phyloP scores from a whole-genome alignment of 1,140 invertebrate genomes.

The Nephila pilipes region DNA sequence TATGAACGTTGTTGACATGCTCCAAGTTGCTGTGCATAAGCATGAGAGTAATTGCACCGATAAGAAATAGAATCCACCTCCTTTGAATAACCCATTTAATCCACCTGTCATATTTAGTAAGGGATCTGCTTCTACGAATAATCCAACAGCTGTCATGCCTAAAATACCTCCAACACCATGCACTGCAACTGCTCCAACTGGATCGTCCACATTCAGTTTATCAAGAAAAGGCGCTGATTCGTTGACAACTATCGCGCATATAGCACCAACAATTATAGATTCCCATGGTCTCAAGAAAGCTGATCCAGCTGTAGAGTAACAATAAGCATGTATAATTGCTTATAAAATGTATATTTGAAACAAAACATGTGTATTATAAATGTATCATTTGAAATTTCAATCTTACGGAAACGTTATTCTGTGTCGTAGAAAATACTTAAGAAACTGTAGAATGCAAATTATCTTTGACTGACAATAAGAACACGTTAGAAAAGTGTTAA shows the following conservation, averaged over 20 bases:
- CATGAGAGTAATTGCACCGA: conserved; percentile 89
- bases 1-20: conserved; percentile 85
- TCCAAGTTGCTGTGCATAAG: conserved; percentile 88
- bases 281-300: conserved; percentile 93
- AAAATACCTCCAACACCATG: conserved; percentile 85
- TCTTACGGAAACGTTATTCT: too few species aligned
- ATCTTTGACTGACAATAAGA: too few species aligned
- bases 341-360: not conserved
- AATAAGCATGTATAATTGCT: not conserved
- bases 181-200: conserved; percentile 93
- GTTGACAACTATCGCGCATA: conserved; percentile 84
- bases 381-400: too few species aligned
- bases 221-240: conserved; percentile 87
- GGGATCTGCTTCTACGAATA: conserved; percentile 83
- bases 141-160: conserved; percentile 92
- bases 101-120: conserved; percentile 74
- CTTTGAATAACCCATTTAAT: conserved; percentile 84
- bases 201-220: conserved; percentile 90
- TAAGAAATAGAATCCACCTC: conserved; percentile 91
- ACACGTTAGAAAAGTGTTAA: too few species aligned
- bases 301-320: conserved; percentile 86
- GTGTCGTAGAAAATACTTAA: too few species aligned
- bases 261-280: conserved; percentile 89
- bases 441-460: too few species aligned
- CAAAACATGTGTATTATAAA: too few species aligned